phyloP scores from a whole-genome alignment of 2,888 invertebrate genomes.

The Bimastos eiseni region DNA sequence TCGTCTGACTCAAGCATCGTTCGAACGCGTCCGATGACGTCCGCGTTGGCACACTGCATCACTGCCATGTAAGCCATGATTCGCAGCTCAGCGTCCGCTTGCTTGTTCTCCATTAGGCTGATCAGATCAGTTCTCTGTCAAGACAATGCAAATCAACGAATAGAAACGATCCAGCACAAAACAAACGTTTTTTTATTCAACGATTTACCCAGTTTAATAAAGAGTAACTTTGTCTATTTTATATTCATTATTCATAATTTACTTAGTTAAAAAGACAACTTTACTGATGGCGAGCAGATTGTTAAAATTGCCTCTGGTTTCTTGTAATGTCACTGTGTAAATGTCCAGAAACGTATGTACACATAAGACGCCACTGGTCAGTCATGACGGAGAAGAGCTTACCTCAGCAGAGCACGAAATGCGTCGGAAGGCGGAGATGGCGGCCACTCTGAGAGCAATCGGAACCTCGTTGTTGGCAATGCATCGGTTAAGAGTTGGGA shows the following conservation, averaged over 20 bases:
- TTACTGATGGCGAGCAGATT: no score
- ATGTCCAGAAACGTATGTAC: background rate
- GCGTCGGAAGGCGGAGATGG: constrained; percentile 77
- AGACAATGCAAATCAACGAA: background rate
- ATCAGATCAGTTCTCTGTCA: constrained; percentile 7
- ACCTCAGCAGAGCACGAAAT: constrained; percentile 69
- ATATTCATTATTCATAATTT: no score
- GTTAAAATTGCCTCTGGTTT: no score
- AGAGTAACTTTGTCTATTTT: no score
- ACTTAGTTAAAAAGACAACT: no score
- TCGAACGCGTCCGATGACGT: constrained; percentile 31
- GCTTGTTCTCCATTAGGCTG: constrained; percentile 71
- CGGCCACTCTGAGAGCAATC: constrained; percentile 75
- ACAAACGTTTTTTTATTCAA: no score
- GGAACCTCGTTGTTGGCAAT: constrained; percentile 67
- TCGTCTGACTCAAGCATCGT: constrained; percentile 48
- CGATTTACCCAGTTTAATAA: no score
- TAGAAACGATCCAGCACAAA: background rate
- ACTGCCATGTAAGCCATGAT: constrained; percentile 84
- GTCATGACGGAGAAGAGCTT: no score
- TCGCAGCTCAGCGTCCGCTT: constrained; percentile 79
- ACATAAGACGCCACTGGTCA: background rate
- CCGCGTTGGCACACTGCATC: constrained; percentile 84
- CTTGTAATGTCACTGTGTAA: no score
- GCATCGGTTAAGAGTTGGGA: constrained; percentile 51